Base-by-base conservation (phyloP, 2,797 vertebrate genomes). In the Melanotaenia boesemani region DNA sequence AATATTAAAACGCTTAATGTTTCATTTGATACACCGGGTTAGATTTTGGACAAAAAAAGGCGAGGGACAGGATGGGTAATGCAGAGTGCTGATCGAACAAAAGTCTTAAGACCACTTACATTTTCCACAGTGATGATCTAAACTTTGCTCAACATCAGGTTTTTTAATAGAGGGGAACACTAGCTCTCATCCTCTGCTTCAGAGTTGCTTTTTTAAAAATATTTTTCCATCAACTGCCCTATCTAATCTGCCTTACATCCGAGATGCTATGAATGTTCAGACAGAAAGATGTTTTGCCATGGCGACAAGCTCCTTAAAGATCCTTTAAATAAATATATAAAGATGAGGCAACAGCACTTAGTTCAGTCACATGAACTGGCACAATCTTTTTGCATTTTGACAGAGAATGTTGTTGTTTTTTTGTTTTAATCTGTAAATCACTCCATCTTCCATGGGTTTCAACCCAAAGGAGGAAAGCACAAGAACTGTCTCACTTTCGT, bases 151-250 rank as follows among this genome's bases (percentile, higher is more conserved):
- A 52, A 55, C 12, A 15, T 15, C 74, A 76, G 15, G n/a, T 36
- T 32, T 59, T 72, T 50, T 36, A 57, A 64, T 28, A 55, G 34
- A 66, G 20, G 72, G 52, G 44, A 71, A 69, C 30, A 16, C 69
- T 55, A 64, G 67, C 32, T 70, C 22, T 61, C 26, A 32, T 28
- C 28, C 28, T n/a, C 65, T 65, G 48, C 52, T 56, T 39, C 26
- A 1, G 36, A 64, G 66, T 56, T 66, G 20, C 20, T 20, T 36
- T n/a, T 37, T 36, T 6, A 7, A 2, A 39, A 11, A 16, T 48
- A 62, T 74, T 77, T 77, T 87, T 84, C 70, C 70, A 64, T 34
- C 65, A 22, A 20, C 57, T 57, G 22, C 37, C 37, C 62, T 28
- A 28, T 60, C 28, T 30, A 26, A 67, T 55, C 16, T 62, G 37